Conservation (phyloP, 2,888 invertebrate species). For the Drosophila borborema region DNA sequence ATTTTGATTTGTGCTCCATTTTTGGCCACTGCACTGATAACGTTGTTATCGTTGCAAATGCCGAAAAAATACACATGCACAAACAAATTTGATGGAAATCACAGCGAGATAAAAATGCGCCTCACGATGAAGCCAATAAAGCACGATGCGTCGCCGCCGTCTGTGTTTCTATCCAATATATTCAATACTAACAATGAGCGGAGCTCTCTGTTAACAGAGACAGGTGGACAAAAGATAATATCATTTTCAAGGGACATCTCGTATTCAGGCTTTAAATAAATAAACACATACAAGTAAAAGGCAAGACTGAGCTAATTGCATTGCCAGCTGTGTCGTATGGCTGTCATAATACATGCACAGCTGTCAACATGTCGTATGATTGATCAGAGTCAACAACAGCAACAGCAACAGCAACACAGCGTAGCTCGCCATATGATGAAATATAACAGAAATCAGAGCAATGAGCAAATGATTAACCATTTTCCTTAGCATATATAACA, state of each 20-base stretch:
- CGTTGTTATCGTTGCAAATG: slow-evolving; percentile 53
- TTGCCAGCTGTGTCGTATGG: slow-evolving; percentile 14
- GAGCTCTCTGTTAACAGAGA: background rate
- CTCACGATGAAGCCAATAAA: slow-evolving; percentile 27
- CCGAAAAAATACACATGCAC: background rate
- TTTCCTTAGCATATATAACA: background rate
- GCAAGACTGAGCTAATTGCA: slow-evolving; percentile 5
- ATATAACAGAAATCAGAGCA: slow-evolving; percentile 12
- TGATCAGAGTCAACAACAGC: slow-evolving; percentile 7
- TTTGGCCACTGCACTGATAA: slow-evolving; percentile 57
- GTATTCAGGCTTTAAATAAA: background rate
- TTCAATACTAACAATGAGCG: background rate
- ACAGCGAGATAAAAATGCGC: slow-evolving; percentile 24
- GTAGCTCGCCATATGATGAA: slow-evolving; percentile 15
- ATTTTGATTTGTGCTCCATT: slow-evolving; percentile 67
- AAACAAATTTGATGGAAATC: slow-evolving; percentile 9
- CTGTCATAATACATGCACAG: slow-evolving; percentile 8
- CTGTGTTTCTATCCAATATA: slow-evolving; percentile 4
- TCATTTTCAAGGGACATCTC: background rate
- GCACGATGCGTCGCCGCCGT: background rate
- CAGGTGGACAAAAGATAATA: background rate
- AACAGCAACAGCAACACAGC: background rate
- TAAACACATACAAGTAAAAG: background rate
- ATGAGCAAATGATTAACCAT: background rate
- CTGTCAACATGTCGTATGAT: slow-evolving; percentile 35